Evolutionary conservation across 2,888 invertebrate species (phyloP).

Genomic region (Agapostemon virescens): DNA sequence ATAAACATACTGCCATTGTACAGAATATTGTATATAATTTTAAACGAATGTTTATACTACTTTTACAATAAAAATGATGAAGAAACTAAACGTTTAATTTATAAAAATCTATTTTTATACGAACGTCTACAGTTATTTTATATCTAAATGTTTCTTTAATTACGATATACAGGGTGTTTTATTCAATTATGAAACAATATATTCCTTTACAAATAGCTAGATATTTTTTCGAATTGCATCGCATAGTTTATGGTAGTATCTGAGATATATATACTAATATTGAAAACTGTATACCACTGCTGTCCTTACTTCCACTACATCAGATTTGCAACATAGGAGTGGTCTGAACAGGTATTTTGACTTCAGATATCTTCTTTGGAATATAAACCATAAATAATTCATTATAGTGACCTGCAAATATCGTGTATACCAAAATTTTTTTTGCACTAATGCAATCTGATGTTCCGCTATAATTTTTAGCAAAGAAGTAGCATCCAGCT

Average conservation of each 20-base stretch:
- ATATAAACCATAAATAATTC: background rate
- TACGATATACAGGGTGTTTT: too few species aligned
- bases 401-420: background rate
- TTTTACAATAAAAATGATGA: background rate
- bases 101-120: background rate
- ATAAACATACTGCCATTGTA: slow-evolving; percentile 10
- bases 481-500: background rate
- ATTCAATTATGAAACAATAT: too few species aligned
- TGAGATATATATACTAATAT: too few species aligned
- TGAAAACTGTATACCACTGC: too few species aligned
- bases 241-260: too few species aligned
- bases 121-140: too few species aligned
- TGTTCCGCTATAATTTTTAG: background rate
- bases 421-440: background rate
- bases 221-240: too few species aligned
- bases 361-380: background rate
- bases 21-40: slow-evolving; percentile 7
- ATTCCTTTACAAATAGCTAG: too few species aligned
- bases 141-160: too few species aligned
- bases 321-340: too few species aligned
- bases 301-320: too few species aligned
- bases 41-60: background rate
- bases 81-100: background rate
- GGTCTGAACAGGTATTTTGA: too few species aligned
- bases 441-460: background rate